Base-by-base conservation (phyloP, 2,888 invertebrate species). In the Ganaspis brasiliensis region DNA sequence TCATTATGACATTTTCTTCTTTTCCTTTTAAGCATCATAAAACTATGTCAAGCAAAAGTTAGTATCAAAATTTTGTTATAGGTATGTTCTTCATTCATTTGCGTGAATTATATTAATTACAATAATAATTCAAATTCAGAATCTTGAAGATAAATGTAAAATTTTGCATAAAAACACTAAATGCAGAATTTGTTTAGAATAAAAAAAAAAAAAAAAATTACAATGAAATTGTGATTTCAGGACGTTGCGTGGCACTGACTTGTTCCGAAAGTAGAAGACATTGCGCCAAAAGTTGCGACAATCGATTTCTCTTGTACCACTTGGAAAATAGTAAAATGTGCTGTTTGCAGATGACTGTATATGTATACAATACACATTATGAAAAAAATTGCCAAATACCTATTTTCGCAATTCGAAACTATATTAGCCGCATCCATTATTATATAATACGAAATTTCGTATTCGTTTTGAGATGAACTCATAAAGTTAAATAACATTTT, bases 281-380 rank as follows among this genome's bases (percentile, higher is more conserved):
- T 72, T 73, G 77, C 77, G 75, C 61, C 75, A 75, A 56, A 61
- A 45, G 76, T 81, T 81, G 79, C 81, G 76, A 80, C 79, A 78
- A 81, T 78, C 79, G 78, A 81, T 82, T 83, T 81, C 81, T 77
- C 77, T 59, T 49, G 75, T 74, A 31, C 71, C 71, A 45, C 21
- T 26, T 63, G 24, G 40, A n/a, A 31, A 31, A 45, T 45, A 59
- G 19, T 45, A n/a, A 59, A 55, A 59, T 40, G 16, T 72, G 67
- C 59, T 45, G 37, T 14, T 45, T 16, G 40, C 40, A 14, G 24
- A 63, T 63, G 63, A 40, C 24, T 40, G 21, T 45, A n/a, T 8
- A 19, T 19, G n/a, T 8, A n/a, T 6, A 0, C 14, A 19, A 31
- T 31, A 31, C 3, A 31, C 2, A 31, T 31, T 31, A 31, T 31